A percentile compares a stretch with the other conserved stretches of the same genome.
Conservation (phyloP, 1,140 invertebrate species). For the Rhyacophila brunnea region DNA sequence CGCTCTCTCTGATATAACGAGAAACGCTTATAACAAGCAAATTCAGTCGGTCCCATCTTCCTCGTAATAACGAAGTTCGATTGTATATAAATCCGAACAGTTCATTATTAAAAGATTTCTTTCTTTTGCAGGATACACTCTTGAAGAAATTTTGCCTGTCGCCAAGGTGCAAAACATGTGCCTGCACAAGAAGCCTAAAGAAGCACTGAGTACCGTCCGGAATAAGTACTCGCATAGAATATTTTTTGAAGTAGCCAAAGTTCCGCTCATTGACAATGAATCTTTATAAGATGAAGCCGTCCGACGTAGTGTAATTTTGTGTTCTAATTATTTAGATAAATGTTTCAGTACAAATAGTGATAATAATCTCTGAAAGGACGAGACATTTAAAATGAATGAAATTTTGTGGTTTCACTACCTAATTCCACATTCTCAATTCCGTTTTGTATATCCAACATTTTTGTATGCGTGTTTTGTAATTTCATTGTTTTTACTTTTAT, state of each 20-base stretch:
- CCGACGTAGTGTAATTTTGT: background rate
- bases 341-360: conserved; percentile 3
- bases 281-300: conserved; percentile 3
- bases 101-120: no score
- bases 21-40: no score
- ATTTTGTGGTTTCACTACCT: no score
- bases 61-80: no score
- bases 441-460: no score
- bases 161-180: conserved; percentile 73
- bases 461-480: no score
- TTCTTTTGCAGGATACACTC: conserved; percentile 65
- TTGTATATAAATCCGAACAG: no score
- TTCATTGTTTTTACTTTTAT: no score
- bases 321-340: background rate
- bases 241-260: conserved; percentile 82
- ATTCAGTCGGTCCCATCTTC: no score
- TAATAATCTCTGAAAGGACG: background rate
- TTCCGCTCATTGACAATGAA: conserved; percentile 58
- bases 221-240: conserved; percentile 95
- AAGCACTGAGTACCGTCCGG: conserved; percentile 77
- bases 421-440: no score
- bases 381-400: background rate
- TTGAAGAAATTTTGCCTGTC: conserved; percentile 73
- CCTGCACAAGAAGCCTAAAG: conserved; percentile 71
- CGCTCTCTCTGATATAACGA: no score